These are phyloP conservation scores for Notodonta dromedarius DNA, from an alignment of 2,888 invertebrate genomes.

Conservation along the genomic window DNA sequence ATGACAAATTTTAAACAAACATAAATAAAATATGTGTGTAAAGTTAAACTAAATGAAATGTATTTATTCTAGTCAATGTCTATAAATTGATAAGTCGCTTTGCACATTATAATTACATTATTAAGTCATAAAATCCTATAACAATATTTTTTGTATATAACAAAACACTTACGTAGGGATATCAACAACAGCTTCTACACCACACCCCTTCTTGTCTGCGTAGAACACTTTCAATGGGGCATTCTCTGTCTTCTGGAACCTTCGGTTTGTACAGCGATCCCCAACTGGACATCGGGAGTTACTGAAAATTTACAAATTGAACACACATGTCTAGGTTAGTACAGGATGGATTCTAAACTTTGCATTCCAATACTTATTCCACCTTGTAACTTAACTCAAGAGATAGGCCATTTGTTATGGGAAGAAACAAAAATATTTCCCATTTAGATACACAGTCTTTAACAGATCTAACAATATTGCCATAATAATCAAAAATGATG, in stretches of 20 bases:
- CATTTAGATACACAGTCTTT: no score
- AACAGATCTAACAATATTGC: no score
- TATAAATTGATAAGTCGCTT: not conserved
- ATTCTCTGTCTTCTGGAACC: conserved; percentile 95
- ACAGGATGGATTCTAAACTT: no score
- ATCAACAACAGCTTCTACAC: conserved; percentile 91
- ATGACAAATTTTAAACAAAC: not conserved
- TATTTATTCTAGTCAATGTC: not conserved
- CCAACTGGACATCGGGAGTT: conserved; percentile 95
- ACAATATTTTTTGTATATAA: no score
- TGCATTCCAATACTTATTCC: no score
- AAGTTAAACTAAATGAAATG: not conserved
- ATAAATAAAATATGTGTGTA: not conserved
- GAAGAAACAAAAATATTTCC: no score
- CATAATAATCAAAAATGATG: no score
- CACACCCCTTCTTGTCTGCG: conserved; percentile 98
- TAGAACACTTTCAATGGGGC: conserved; percentile 93
- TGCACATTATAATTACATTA: not conserved
- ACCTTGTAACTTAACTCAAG: not conserved
- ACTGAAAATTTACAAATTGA: conserved; percentile 80
- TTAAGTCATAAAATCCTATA: not conserved
- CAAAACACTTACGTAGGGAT: conserved; percentile 85
- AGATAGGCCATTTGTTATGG: no score
- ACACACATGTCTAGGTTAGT: no score
- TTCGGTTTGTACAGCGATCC: conserved; percentile 96